Evolutionary conservation across 1,140 invertebrate species (phyloP), one percentile per base, ranked within the genome.

Genomic region (Zelostemma sp.): DNA sequence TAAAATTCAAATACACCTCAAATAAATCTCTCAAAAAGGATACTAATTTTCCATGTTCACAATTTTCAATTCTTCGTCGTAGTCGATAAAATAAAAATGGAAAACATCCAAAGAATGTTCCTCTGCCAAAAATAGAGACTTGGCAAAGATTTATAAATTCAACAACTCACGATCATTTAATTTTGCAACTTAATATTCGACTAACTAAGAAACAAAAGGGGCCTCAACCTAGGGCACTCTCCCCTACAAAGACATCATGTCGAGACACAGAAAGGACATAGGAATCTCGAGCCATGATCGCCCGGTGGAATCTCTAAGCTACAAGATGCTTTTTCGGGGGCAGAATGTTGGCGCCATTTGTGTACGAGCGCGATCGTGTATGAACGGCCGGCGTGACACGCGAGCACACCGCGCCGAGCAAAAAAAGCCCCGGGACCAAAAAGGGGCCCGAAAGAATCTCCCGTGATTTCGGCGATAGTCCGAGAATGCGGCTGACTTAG

Each of bases 281-380:
- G 28, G 17, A 31, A 1, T 17, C 57, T 61, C 40, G 55, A 31
- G 28, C 48, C 51, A 57, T 53, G 43, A 68, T 67, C 48, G 19
- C 47, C 16, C 51, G 47, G 58, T 67, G 73, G 74, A 76, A 72
- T 75, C 71, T 75, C 73, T 63, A 64, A 72, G 61, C 55, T 75
- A 78, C 74, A 72, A 75, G 72, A 76, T 75, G 72, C 74, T 76
- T 68, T 70, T 75, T 76, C 74, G 65, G 72, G 68, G 54, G 76
- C 73, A 78, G 76, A 81, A 78, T 79, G 76, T 80, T 80, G 75
- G 77, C 80, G 77, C 77, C 76, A 66, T 72, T 60, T 56, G 67
- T 61, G 18, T 56, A 72, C 60, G 55, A 61, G 62, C 28, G 55
- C 59, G 50, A 60, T 47, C 59, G 64, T 60, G 47, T 58, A 63